phyloP scores from a whole-genome alignment of 2,888 invertebrate species.

The Anoplius nigerrimus region DNA sequence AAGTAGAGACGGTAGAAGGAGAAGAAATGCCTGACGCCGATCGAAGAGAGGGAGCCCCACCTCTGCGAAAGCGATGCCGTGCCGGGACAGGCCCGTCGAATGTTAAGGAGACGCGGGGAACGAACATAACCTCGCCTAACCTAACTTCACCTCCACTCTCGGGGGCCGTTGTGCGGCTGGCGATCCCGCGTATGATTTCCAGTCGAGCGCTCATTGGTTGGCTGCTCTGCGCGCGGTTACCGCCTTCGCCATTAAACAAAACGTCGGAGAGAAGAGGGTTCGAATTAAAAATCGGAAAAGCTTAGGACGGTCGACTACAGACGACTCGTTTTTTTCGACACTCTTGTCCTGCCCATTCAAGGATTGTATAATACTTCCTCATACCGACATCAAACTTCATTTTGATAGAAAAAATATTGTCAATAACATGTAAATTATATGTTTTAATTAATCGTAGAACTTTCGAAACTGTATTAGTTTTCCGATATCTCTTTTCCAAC shows the following conservation, averaged over 20 bases:
- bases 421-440: no score
- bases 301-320: background rate
- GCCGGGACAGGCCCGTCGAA: constrained; percentile 71
- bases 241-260: constrained; percentile 66
- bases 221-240: constrained; percentile 56
- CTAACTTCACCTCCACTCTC: constrained; percentile 65
- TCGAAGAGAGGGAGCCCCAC: constrained; percentile 65
- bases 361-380: no score
- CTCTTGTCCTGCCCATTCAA: no score
- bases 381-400: no score
- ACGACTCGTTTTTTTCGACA: background rate
- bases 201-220: constrained; percentile 67
- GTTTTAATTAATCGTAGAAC: no score
- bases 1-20: constrained; percentile 38
- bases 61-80: constrained; percentile 61
- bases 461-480: no score
- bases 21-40: constrained; percentile 59
- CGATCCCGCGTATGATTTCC: constrained; percentile 73
- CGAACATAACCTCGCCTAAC: constrained; percentile 65
- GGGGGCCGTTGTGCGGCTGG: constrained; percentile 60
- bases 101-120: constrained; percentile 67
- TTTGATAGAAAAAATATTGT: no score
- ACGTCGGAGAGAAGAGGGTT: constrained; percentile 51
- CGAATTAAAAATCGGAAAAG: constrained; percentile 53
- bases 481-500: no score